Conservation (phyloP, 2,113 vertebrate species). For the Dipodomys merriami region DNA sequence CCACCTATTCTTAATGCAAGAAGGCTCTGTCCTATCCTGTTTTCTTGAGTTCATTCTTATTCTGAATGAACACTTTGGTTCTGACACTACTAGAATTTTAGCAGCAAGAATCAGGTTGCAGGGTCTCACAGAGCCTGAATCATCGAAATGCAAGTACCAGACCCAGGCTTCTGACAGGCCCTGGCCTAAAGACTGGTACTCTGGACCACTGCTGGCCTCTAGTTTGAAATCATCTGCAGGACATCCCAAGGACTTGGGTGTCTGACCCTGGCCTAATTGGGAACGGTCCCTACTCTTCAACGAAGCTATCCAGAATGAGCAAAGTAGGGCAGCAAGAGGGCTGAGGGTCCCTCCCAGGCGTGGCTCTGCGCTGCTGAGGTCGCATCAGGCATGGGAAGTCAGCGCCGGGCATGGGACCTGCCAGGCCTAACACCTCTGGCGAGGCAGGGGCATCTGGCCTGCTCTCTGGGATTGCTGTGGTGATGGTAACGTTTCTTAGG, state of each 20-base stretch:
- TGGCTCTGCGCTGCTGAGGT: background rate
- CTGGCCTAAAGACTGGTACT: background rate
- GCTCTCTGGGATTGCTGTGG: too few species aligned
- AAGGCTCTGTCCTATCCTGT: background rate
- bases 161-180: background rate
- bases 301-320: background rate
- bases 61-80: background rate
- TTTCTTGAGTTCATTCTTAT: background rate
- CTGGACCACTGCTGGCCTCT: background rate
- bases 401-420: fast-evolving
- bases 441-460: too few species aligned
- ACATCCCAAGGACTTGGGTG: background rate
- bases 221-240: background rate
- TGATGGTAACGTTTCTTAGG: too few species aligned
- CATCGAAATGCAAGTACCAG: fast-evolving
- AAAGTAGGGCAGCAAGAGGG: background rate
- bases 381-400: too few species aligned
- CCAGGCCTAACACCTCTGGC: background rate
- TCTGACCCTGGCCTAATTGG: background rate
- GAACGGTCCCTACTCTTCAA: background rate
- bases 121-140: background rate
- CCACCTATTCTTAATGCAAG: background rate
- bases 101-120: background rate
- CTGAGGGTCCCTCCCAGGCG: background rate
- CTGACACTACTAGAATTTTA: background rate